Evolutionary conservation across 2,888 invertebrate genomes (phyloP), one percentile per base, ranked within the genome.

Genomic region (Exocentrus adspersus): DNA sequence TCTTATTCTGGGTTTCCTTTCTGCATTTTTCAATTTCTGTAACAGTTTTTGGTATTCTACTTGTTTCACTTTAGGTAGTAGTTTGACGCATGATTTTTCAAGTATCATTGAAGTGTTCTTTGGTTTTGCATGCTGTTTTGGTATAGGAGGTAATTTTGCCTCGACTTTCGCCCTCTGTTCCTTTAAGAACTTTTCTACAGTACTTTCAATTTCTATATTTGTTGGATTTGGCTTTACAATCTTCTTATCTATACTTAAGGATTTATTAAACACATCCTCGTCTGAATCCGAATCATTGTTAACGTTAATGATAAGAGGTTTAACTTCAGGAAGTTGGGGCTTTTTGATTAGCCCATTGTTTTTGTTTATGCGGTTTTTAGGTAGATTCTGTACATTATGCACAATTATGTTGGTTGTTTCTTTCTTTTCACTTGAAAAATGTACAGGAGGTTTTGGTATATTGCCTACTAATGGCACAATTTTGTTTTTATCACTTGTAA

Each of bases 221-320:
- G 62, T 50, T 19, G 51, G 58, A 52, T 45, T 62, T 51, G 61
- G 32, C 59, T 64, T 57, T 28, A 54, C 42, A 21, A 30, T 51
- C 6, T 17, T 6, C 1, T n/a, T 20, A 10, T n/a, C 7, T 9
- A 32, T 9, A 63, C 42, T 48, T 30, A 50, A n/a, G 10, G 28
- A 52, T 21, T 62, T 58, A 51, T 51, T 58, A 20, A 60, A 24
- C 43, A 48, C 17, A 45, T 73, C 71, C 45, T 71, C 71, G 17
- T 82, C 81, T 16, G 77, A 76, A 67, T 82, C 82, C 1, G 81
- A 79, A 70, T 81, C 80, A 19, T 69, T 71, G 28, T 79, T 79
- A 1, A 83, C 69, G 61, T 77, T 78, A 42, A 83, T 83, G 50
- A 83, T 81, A 19, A 83, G 68, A 7, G 81, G 82, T 71, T 81